A percentile compares a stretch with the other conserved stretches of the same genome.
Conservation (phyloP, 2,888 invertebrate species). For the Limnephilus marmoratus region DNA sequence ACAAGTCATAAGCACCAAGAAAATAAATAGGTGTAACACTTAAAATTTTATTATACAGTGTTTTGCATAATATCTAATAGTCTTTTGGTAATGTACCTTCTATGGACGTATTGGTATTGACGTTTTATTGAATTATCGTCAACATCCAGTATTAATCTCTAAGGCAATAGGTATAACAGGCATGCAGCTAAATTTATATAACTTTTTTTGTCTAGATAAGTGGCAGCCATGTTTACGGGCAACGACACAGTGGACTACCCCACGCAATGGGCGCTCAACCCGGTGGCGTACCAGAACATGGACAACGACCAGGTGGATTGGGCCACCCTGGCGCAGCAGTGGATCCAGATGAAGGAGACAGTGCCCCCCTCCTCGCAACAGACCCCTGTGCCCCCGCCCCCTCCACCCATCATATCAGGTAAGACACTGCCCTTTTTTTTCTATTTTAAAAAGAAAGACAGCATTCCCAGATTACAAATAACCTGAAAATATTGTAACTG, state of each 20-base stretch:
- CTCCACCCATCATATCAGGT: conserved; percentile 69
- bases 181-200: background rate
- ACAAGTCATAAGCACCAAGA: too few relatives aligned
- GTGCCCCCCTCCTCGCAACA: conserved; percentile 76
- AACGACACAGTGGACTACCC: conserved; percentile 82
- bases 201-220: background rate
- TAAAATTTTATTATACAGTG: too few relatives aligned
- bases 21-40: too few relatives aligned
- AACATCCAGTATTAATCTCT: background rate
- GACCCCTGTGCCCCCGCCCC: conserved; percentile 79
- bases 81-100: too few relatives aligned
- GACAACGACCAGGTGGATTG: conserved; percentile 94
- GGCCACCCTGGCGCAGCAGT: conserved; percentile 97
- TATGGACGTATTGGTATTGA: background rate
- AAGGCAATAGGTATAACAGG: background rate
- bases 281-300: conserved; percentile 88
- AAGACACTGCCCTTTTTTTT: conserved; percentile 44
- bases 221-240: conserved; percentile 76
- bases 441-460: background rate
- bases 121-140: background rate
- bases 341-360: conserved; percentile 96
- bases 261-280: conserved; percentile 89
- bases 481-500: too few relatives aligned
- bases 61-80: too few relatives aligned
- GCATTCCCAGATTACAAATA: too few relatives aligned